Conservation (phyloP, 1,140 invertebrate species). For the Ceratina japonica region DNA sequence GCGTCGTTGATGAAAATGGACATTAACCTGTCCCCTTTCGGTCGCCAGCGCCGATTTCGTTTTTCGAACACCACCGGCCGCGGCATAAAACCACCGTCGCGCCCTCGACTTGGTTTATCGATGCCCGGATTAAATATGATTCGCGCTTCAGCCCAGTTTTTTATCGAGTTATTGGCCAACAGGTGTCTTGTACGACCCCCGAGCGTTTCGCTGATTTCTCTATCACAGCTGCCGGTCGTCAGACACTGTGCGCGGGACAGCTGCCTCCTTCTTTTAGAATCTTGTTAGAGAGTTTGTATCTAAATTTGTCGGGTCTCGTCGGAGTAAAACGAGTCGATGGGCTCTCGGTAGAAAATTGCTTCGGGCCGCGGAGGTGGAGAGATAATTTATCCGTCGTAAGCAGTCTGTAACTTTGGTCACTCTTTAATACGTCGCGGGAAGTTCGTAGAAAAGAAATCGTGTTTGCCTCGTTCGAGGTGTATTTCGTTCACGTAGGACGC, state of each 20-base stretch:
- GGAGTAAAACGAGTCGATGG: no score
- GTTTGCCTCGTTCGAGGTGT: not conserved
- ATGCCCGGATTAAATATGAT: not conserved
- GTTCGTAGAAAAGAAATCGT: conserved; percentile 1
- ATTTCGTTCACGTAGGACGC: conserved; percentile 14
- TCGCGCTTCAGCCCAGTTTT: not conserved
- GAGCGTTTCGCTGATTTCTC: not conserved
- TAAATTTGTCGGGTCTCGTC: no score
- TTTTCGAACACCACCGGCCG: not conserved
- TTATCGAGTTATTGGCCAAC: conserved; percentile 19
- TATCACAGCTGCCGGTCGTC: no score
- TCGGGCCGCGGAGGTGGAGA: no score
- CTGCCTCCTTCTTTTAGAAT: no score
- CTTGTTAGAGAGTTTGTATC: no score
- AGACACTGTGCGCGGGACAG: no score
- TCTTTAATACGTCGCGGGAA: conserved; percentile 1
- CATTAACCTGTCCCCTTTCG: conserved; percentile 14
- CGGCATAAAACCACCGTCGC: not conserved
- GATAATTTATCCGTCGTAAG: no score
- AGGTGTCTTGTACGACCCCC: conserved; percentile 22
- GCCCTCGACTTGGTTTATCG: not conserved
- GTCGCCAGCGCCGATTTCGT: conserved; percentile 10
- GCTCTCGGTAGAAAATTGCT: no score
- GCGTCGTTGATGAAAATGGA: conserved; percentile 26
- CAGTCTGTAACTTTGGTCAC: not conserved